phyloP scores from a whole-genome alignment of 2,113 vertebrate species.

The Mungos mungo region DNA sequence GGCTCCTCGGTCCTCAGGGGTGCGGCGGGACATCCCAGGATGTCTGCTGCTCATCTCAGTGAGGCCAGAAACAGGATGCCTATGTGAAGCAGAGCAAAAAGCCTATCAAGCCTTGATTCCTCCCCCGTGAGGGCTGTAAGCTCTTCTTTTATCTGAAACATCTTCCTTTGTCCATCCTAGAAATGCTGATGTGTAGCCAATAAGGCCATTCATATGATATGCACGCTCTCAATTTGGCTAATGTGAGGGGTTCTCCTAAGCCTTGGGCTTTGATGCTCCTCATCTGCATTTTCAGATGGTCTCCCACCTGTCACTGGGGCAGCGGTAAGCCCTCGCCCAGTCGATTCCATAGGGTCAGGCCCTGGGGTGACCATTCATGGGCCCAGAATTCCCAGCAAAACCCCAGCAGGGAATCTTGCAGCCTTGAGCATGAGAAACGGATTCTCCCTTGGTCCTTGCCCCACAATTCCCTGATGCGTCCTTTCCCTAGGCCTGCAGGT shows the following conservation, averaged over 20 bases:
- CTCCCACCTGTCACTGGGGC: constrained; percentile 7
- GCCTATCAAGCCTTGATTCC: neutral
- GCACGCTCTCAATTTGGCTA: constrained; percentile 40
- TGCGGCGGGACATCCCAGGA: neutral
- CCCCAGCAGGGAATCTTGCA: neutral
- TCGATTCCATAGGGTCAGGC: neutral
- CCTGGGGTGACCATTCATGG: neutral
- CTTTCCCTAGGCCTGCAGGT: constrained; percentile 91
- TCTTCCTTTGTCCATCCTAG: neutral
- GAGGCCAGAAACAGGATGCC: neutral
- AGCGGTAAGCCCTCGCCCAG: neutral
- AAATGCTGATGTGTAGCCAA: constrained; percentile 39
- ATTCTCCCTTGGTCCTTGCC: neutral
- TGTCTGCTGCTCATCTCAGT: neutral
- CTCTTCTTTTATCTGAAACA: constrained; percentile 58
- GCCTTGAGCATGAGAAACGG: neutral
- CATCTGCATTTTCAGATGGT: constrained; percentile 39
- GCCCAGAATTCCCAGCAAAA: neutral
- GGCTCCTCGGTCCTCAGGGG: neutral
- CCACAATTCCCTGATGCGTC: neutral
- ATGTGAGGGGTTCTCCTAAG: neutral
- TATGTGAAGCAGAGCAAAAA: neutral
- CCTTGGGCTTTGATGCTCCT: constrained; percentile 50
- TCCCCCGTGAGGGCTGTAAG: neutral
- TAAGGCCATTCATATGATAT: neutral